Percentiles rank a stretch among this genome's conserved stretches.
These are phyloP conservation scores for Gorsachius goisagi DNA, from an alignment of 2,113 vertebrate species.

Conservation along the genomic window DNA sequence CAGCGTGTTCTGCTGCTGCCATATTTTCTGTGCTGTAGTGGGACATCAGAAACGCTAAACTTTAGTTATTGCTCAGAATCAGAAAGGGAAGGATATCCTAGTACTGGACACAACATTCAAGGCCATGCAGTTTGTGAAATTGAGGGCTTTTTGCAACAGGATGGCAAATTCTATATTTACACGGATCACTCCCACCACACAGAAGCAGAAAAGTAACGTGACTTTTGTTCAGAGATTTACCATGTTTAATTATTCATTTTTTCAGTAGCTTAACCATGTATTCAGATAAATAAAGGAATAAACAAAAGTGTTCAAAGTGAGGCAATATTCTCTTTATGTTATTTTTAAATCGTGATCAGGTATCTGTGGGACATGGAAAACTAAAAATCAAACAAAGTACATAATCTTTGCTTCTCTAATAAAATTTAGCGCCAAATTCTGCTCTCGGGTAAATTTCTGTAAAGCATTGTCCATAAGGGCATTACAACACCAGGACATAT, in stretches of 20 bases:
- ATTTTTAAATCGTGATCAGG: slow-evolving; percentile 42
- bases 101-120: background rate
- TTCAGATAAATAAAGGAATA: slow-evolving; percentile 72
- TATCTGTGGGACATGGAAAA: slow-evolving; percentile 52
- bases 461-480: background rate
- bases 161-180: slow-evolving; percentile 32
- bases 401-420: slow-evolving; percentile 6
- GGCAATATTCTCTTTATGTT: slow-evolving; percentile 63
- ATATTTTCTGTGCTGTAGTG: background rate
- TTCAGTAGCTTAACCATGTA: slow-evolving; percentile 72
- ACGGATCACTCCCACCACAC: slow-evolving; percentile 47
- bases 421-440: slow-evolving; percentile 44
- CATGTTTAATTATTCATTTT: slow-evolving; percentile 72
- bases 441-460: slow-evolving; percentile 18
- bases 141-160: slow-evolving; percentile 8
- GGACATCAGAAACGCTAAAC: background rate
- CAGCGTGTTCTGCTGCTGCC: background rate
- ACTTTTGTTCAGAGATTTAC: slow-evolving; percentile 70
- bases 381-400: slow-evolving; percentile 24
- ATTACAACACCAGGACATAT: background rate
- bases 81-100: background rate
- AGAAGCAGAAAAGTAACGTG: slow-evolving; percentile 68
- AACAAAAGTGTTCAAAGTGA: slow-evolving; percentile 67
- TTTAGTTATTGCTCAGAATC: background rate
- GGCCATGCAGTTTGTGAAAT: background rate